Evolutionary conservation across 2,797 vertebrate species (phyloP).

Genomic region (Coregonus ussuriensis): DNA sequence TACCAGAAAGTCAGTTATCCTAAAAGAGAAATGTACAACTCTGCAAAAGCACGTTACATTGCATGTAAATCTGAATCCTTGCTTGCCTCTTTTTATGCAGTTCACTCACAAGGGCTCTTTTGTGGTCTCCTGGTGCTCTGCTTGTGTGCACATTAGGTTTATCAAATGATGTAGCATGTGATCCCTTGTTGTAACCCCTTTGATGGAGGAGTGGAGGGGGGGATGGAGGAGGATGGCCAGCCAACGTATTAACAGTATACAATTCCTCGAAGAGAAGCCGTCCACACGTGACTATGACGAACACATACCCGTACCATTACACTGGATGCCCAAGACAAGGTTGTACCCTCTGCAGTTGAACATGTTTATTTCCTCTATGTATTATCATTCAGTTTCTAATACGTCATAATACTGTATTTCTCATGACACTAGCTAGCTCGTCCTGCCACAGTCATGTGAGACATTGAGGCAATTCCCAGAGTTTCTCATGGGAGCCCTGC

Average conservation of each 20-base stretch:
- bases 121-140: not conserved
- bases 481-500: not conserved
- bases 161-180: conserved; percentile 74
- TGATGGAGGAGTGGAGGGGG: no score
- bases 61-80: not conserved
- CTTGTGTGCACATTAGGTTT: conserved; percentile 27
- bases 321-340: no score
- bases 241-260: no score
- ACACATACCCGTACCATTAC: no score
- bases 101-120: not conserved
- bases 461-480: not conserved
- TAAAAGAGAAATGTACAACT: not conserved
- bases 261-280: no score
- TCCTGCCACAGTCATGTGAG: conserved; percentile 38
- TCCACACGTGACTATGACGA: no score
- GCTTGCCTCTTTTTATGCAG: not conserved
- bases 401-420: not conserved
- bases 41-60: not conserved
- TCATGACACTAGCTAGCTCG: conserved; percentile 29
- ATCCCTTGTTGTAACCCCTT: conserved; percentile 30
- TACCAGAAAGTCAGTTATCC: no score
- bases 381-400: no score
- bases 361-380: no score
- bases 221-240: no score
- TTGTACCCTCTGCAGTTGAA: no score